phyloP scores from a whole-genome alignment of 2,113 vertebrate species.

The Casuarius casuarius region DNA sequence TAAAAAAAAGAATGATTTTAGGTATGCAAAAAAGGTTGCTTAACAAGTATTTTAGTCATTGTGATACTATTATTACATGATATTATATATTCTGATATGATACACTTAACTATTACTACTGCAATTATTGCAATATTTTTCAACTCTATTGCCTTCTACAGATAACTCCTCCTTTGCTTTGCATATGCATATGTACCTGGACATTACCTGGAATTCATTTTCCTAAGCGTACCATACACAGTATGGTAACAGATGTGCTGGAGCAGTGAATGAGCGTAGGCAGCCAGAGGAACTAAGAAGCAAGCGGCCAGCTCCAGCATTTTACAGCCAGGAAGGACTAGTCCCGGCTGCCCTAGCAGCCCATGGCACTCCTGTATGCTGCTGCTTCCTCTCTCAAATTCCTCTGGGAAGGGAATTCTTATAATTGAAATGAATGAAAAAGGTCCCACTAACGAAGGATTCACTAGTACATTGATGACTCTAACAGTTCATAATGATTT shows the following conservation, averaged over 20 bases:
- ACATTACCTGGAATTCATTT: not conserved
- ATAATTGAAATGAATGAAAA: not conserved
- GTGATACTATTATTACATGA: not conserved
- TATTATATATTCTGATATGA: not conserved
- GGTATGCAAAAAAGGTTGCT: not conserved
- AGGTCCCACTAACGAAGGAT: not conserved
- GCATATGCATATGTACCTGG: not conserved
- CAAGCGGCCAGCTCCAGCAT: not conserved
- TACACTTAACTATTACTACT: not conserved
- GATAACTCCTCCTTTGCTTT: not conserved
- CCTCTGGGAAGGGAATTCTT: not conserved
- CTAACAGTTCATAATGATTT: not conserved
- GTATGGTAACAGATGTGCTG: not conserved
- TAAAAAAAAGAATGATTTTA: not conserved
- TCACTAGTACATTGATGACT: not conserved
- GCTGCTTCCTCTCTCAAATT: not conserved
- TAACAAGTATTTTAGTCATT: not conserved
- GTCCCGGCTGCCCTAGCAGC: not conserved
- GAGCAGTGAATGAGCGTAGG: accelerated
- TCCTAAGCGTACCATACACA: not conserved
- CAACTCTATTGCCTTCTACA: not conserved
- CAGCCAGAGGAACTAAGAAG: not conserved
- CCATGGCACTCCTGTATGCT: not conserved
- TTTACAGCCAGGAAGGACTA: not conserved
- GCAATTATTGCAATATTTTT: not conserved